A percentile compares a stretch with the other conserved stretches of the same genome.
phyloP scores from a whole-genome alignment of 1,140 invertebrate genomes.

The Eriosoma lanigerum region DNA sequence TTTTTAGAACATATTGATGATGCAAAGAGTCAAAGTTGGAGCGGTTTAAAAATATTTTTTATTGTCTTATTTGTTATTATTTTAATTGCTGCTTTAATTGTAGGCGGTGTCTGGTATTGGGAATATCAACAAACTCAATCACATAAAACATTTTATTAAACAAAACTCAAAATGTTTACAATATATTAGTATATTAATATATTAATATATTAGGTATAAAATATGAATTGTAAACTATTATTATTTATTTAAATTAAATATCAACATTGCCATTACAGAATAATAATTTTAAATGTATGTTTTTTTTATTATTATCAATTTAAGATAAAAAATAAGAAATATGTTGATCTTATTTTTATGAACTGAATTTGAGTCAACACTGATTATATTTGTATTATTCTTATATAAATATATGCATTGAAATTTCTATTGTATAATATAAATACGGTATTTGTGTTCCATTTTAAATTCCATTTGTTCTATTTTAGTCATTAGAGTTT shows the following conservation, averaged over 20 bases:
- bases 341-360: not conserved
- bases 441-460: slow-evolving; percentile 41
- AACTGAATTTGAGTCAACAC: not conserved
- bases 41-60: slow-evolving; percentile 86
- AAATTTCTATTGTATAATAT: slow-evolving; percentile 31
- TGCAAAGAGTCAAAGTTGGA: slow-evolving; percentile 75
- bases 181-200: too few relatives aligned
- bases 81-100: slow-evolving; percentile 73
- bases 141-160: slow-evolving; percentile 85
- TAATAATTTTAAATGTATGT: not conserved
- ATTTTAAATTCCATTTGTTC: slow-evolving; percentile 30
- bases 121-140: slow-evolving; percentile 87
- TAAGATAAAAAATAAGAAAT: slow-evolving; percentile 5
- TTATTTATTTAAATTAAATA: not conserved
- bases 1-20: slow-evolving; percentile 81
- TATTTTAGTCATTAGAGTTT: slow-evolving; percentile 42
- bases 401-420: not conserved
- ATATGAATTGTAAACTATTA: not conserved
- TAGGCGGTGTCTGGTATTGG: slow-evolving; percentile 87
- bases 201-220: too few relatives aligned
- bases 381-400: not conserved
- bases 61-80: slow-evolving; percentile 78
- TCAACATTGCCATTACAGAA: slow-evolving; percentile 15
- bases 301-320: not conserved
- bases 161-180: too few relatives aligned